Evolutionary conservation across 2,113 vertebrate genomes (phyloP), one percentile per base, ranked within the genome.

Genomic region (Junco hyemalis): DNA sequence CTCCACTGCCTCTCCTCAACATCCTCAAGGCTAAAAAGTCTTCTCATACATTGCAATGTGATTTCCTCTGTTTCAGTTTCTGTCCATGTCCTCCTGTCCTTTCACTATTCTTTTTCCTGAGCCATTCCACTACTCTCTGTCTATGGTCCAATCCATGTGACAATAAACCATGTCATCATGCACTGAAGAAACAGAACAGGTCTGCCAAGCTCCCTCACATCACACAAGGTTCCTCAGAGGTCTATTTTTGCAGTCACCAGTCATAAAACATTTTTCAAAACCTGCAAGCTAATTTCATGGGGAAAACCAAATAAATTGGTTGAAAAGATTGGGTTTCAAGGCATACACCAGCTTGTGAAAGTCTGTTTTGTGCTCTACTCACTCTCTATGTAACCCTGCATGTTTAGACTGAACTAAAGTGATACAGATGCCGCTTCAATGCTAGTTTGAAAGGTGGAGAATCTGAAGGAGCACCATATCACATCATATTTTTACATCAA

Each of bases 41-140:
- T 66, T 53, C 54, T 73, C 2, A 1, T 50, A 44, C 0, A 0
- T 45, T 91, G 28, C 3, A 3, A 35, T 5, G 3, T 15, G n/a
- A 65, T 61, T 83, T 83, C 28, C 60, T 51, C 14, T 11, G 36
- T 76, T 61, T 71, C 21, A 28, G 4, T 57, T 82, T 83, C 47
- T 51, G 38, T 33, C 18, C 44, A 35, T 60, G 42, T 63, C 25
- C 14, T 64, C 14, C 72, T 68, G 36, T 57, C n/a, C 50, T 81
- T 77, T 50, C 29, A 29, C 29, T 66, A 9, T 50, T 80, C 33
- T 31, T 15, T 61, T 85, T 77, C 80, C 35, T 1, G 2, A 86
- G 22, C 16, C 21, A n/a, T 88, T 88, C 81, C 86, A 54, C 47
- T 50, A 57, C 48, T 74, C 40, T 33, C 17, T 11, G 1, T 36